Conservation (phyloP, 2,888 invertebrate genomes). For the Ommatoiulus sabulosus region DNA sequence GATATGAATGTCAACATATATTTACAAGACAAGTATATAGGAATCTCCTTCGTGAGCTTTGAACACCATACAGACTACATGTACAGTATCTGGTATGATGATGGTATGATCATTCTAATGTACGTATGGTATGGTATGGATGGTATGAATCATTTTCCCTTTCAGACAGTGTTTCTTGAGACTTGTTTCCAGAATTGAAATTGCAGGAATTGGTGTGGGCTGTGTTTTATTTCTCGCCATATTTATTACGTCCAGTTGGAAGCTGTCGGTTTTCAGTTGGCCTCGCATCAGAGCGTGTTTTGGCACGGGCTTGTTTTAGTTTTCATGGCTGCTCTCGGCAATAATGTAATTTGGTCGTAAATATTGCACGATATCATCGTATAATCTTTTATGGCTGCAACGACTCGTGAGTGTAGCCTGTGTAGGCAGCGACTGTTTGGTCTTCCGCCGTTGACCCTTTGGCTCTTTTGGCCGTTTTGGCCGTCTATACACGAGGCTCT, state of each 20-base stretch:
- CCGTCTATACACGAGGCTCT: neutral
- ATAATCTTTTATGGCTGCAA: conserved; percentile 36
- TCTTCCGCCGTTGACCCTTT: conserved; percentile 19
- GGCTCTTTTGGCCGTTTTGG: neutral
- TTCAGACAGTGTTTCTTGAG: too few species aligned
- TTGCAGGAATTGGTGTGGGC: neutral
- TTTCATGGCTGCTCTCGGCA: conserved; percentile 26
- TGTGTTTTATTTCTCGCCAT: neutral
- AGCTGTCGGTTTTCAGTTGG: neutral
- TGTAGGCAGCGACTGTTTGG: conserved; percentile 23
- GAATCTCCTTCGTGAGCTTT: too few species aligned
- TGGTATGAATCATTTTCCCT: too few species aligned
- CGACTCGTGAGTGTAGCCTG: conserved; percentile 26
- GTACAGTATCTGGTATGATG: too few species aligned
- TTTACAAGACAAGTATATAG: too few species aligned
- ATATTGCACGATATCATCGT: conserved; percentile 24
- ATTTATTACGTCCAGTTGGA: neutral
- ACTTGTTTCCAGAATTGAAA: too few species aligned
- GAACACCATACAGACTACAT: too few species aligned
- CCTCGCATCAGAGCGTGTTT: neutral
- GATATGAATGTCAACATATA: too few species aligned
- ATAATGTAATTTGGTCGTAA: conserved; percentile 40
- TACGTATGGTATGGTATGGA: too few species aligned
- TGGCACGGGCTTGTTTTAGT: conserved; percentile 8
- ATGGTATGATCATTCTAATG: too few species aligned